Conservation (phyloP, 2,113 vertebrate species). For the Hydropotes inermis region DNA sequence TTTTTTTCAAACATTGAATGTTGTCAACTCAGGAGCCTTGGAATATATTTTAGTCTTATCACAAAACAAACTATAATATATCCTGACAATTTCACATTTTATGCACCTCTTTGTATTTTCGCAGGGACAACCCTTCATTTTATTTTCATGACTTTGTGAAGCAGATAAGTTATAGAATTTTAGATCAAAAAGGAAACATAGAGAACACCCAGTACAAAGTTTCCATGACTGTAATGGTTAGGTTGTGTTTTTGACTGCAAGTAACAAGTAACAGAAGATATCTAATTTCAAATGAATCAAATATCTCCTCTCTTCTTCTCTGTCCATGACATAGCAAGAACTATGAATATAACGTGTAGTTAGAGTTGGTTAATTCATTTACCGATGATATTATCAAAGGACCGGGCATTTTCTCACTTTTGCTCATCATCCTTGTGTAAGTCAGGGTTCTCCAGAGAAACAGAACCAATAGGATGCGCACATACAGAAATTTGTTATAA, state of each 20-base stretch:
- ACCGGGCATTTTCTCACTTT: not conserved
- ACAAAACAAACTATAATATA: not conserved
- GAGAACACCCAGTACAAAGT: not conserved
- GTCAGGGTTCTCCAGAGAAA: not conserved
- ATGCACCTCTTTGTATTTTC: not conserved
- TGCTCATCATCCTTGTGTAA: not conserved
- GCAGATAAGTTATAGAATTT: not conserved
- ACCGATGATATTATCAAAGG: not conserved
- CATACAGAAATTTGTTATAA: not conserved
- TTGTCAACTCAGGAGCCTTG: not conserved
- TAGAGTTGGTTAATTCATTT: not conserved
- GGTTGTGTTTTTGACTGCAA: not conserved
- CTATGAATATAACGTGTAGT: not conserved
- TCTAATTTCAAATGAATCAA: not conserved
- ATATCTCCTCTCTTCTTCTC: not conserved
- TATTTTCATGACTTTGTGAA: not conserved
- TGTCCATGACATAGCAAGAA: not conserved
- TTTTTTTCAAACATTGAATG: not conserved
- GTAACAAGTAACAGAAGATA: not conserved
- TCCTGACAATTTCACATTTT: not conserved
- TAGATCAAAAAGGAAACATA: not conserved
- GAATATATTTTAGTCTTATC: not conserved
- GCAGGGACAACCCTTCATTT: not conserved
- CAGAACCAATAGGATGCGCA: fast-evolving
- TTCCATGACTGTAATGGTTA: not conserved